Evolutionary conservation across 1,140 invertebrate species (phyloP), one percentile per base, ranked within the genome.

Genomic region (Lucilia sericata): DNA sequence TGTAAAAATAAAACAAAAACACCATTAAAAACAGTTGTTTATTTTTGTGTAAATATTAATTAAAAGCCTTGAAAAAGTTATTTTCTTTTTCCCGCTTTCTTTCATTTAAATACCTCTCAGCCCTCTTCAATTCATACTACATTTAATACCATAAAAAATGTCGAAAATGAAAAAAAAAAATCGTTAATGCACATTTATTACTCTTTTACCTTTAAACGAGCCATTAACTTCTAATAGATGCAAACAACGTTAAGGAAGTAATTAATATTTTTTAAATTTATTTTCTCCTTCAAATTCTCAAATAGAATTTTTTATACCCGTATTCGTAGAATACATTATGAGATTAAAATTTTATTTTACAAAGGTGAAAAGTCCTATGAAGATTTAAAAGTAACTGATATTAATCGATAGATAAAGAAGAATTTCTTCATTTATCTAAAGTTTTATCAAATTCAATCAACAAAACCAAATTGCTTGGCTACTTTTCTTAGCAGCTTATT

Each of bases 21-120:
- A 19, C 60, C 60, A 70, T 70, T 70, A 70, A 70, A 19, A 70
- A 70, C 60, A 70, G 19, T 70, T 70, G 65, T 70, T 21, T 21
- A 70, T 70, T 70, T 70, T 70, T 70, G 65, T 70, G 19, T 70
- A 70, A 19, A 70, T 70, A 70, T 70, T 70, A 70, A 70, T 70
- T 70, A 70, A 70, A 70, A 70, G 65, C 19, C 65, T 70, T 70
- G 65, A 70, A 70, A 70, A 70, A 5, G 5, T 70, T 70, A 0
- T 70, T 70, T 25, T 70, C 5, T 12, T 42, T 42, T 42, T 10
- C 42, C 42, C 42, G 7, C 42, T 42, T 42, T 42, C 42, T 42
- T 42, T 42, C 10, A 42, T 10, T 42, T 42, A 8, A n/a, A 60
- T 60, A 12, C 51, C 51, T 5, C 51, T 55, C 17, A 17, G 12